Evolutionary conservation across 2,797 vertebrate genomes (phyloP), one percentile per base, ranked within the genome.

Genomic region (Poecilia wingei): DNA sequence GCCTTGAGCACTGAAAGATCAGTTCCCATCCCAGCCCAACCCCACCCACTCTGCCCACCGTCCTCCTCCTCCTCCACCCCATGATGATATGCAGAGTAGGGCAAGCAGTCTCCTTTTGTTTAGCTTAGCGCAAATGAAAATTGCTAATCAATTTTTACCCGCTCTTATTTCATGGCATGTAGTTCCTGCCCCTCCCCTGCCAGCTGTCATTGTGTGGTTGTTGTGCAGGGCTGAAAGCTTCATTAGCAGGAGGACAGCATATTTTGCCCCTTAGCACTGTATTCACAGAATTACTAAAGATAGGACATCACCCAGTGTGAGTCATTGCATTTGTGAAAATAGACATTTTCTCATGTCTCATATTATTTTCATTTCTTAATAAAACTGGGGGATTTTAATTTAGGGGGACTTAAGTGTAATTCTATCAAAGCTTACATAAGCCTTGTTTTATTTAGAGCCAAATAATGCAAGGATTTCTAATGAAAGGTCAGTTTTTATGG

Each of bases 201-300:
- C 97, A 97, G 97, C 97, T 97, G 96, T 97, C 97, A 97, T 97
- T 97, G 97, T 96, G 96, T 97, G 96, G 97, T 97, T 97, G 97
- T 96, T 96, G 96, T 95, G 95, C 96, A 93, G 96, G 95, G 95
- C 96, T 97, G 96, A 97, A 97, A 97, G 97, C 97, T 98, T 98
- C 97, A 97, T 98, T 97, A 97, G 95, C 95, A 93, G 94, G 96
- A 96, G 92, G 93, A 94, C 94, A 90, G 96, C 96, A 96, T 95
- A 97, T 96, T 95, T 97, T 95, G 95, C 97, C 97, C 96, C 94
- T 96, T 95, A 97, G 97, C 97, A 92, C 97, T 97, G 91, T 88
- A 87, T 92, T 93, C 93, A 90, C 88, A 82, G 87, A 92, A 91
- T 89, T 87, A 89, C 91, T 92, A 90, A 93, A 94, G 89, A 94